phyloP scores from a whole-genome alignment of 1,140 invertebrate species.

The Hypsibius dujardini region DNA sequence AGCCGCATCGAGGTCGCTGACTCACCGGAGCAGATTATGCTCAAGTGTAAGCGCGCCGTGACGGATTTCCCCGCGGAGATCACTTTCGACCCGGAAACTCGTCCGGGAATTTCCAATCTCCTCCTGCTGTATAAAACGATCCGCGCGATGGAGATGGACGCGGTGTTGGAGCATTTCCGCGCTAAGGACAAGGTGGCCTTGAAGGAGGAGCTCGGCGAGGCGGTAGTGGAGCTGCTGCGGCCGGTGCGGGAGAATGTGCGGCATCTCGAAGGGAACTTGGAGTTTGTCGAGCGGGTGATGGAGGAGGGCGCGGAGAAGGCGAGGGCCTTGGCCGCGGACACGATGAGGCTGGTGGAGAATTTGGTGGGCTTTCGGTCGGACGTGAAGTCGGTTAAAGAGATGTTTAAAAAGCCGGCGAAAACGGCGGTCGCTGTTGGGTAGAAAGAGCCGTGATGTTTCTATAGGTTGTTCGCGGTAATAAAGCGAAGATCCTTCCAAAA shows the following conservation, averaged over 20 bases:
- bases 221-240: conserved; percentile 47
- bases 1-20: conserved; percentile 65
- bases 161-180: conserved; percentile 49
- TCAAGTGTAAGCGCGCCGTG: conserved; percentile 73
- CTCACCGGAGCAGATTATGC: conserved; percentile 49
- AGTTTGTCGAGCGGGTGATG: conserved; percentile 48
- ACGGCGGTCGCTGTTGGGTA: too few relatives aligned
- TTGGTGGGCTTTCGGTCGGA: conserved; percentile 29
- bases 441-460: too few relatives aligned
- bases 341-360: conserved; percentile 46
- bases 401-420: too few relatives aligned
- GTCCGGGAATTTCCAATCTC: conserved; percentile 75
- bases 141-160: conserved; percentile 39
- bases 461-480: too few relatives aligned
- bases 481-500: too few relatives aligned
- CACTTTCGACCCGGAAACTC: conserved; percentile 52
- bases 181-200: conserved; percentile 57
- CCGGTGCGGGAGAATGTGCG: conserved; percentile 49
- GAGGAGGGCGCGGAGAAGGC: conserved; percentile 51
- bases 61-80: conserved; percentile 74
- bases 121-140: conserved; percentile 50
- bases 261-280: conserved; percentile 40
- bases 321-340: conserved; percentile 44
- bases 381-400: too few relatives aligned
- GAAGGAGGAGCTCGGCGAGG: conserved; percentile 55